Evolutionary conservation across 1,140 invertebrate species (phyloP).

Genomic region (Drosophila asahinai): DNA sequence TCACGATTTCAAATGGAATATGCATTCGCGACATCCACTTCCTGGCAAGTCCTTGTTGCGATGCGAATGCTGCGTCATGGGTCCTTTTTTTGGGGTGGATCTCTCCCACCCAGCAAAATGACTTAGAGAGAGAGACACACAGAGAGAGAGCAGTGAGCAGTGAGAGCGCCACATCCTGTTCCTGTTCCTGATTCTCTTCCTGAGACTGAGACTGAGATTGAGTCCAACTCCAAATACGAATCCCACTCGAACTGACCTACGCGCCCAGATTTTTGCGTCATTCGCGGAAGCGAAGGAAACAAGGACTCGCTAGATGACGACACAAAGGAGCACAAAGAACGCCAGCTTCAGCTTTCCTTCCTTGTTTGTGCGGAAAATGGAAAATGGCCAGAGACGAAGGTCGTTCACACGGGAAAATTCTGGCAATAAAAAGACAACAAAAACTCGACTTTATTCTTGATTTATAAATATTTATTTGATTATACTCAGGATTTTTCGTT

Average conservation of each 20-base stretch:
- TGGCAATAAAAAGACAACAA: not conserved
- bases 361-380: constrained; percentile 22
- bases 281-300: constrained; percentile 43
- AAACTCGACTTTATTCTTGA: not conserved
- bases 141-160: not conserved
- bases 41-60: constrained; percentile 43
- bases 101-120: constrained; percentile 39
- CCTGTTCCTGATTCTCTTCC: constrained; percentile 14
- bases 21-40: constrained; percentile 24
- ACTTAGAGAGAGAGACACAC: not conserved
- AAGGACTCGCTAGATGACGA: constrained; percentile 36
- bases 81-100: constrained; percentile 48
- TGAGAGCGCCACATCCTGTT: constrained; percentile 34
- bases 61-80: constrained; percentile 65
- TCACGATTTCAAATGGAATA: constrained; percentile 8
- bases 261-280: constrained; percentile 45
- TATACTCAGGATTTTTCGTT: too few species aligned
- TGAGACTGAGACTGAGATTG: constrained; percentile 8
- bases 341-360: constrained; percentile 26
- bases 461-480: too few species aligned
- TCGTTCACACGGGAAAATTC: constrained; percentile 35
- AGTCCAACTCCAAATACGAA: constrained; percentile 12
- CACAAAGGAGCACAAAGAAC: constrained; percentile 57
- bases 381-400: constrained; percentile 24
- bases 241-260: constrained; percentile 39